phyloP scores from a whole-genome alignment of 2,113 vertebrate genomes.

The Picathartes gymnocephalus region DNA sequence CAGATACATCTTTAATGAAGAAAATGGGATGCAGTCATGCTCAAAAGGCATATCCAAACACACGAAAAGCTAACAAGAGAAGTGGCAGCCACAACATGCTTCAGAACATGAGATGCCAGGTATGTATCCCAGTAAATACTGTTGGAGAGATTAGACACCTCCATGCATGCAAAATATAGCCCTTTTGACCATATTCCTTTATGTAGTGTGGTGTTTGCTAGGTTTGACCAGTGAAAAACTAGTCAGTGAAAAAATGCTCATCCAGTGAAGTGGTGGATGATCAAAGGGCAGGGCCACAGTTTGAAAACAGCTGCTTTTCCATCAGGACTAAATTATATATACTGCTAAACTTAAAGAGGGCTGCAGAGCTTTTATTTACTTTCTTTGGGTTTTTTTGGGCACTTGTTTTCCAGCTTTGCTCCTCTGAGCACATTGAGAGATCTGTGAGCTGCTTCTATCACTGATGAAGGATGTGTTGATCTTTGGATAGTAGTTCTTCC shows the following conservation, averaged over 20 bases:
- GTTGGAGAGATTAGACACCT: background rate
- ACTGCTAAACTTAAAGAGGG: background rate
- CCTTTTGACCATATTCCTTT: background rate
- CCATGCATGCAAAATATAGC: background rate
- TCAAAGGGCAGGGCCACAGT: background rate
- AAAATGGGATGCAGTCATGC: background rate
- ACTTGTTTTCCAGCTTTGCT: background rate
- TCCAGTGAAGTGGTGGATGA: background rate
- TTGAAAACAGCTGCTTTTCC: background rate
- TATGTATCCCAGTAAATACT: background rate
- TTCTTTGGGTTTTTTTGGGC: background rate
- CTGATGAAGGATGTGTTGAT: background rate
- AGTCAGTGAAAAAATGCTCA: too few species aligned
- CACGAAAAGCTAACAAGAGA: background rate
- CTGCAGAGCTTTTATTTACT: background rate
- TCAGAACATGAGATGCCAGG: background rate
- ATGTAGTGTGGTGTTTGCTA: background rate
- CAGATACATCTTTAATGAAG: slow-evolving; percentile 25
- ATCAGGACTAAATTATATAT: background rate
- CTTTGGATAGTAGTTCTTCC: background rate
- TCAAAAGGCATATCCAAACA: background rate
- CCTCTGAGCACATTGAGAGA: background rate
- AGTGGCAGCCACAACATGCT: background rate
- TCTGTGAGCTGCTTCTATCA: background rate
- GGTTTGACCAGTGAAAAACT: background rate